These are phyloP conservation scores for Olivierus martensii DNA, from an alignment of 1,140 invertebrate genomes.

Conservation along the genomic window DNA sequence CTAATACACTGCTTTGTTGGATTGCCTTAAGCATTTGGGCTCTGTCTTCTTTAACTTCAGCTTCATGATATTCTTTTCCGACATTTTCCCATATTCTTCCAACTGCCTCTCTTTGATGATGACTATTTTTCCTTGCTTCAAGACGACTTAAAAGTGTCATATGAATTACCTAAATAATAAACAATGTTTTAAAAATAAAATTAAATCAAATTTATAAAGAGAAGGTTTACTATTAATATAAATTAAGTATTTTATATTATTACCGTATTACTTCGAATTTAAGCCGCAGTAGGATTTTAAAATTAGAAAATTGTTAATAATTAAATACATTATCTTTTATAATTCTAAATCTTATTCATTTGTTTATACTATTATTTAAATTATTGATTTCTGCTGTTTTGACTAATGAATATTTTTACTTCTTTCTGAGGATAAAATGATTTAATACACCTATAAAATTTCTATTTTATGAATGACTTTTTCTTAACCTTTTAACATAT, in stretches of 20 bases:
- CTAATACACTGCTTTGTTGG: constrained; percentile 28
- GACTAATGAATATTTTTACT: too few species aligned
- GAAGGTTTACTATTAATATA: not conserved
- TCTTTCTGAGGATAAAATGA: too few species aligned
- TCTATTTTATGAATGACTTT: too few species aligned
- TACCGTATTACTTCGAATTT: too few species aligned
- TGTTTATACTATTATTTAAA: not conserved
- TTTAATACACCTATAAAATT: too few species aligned
- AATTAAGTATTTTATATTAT: not conserved
- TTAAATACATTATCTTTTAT: not conserved
- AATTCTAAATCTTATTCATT: not conserved
- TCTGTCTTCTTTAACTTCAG: constrained; percentile 16
- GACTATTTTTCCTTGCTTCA: constrained; percentile 23
- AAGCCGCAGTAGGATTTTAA: too few species aligned
- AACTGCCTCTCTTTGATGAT: constrained; percentile 18
- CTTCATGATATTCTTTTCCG: constrained; percentile 7
- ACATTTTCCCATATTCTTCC: constrained; percentile 12
- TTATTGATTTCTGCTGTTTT: too few species aligned
- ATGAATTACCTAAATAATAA: constrained; percentile 31
- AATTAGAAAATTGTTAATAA: not conserved
- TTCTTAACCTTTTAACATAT: too few species aligned
- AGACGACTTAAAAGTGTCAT: constrained; percentile 32
- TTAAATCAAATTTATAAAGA: not conserved
- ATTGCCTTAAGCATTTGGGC: constrained; percentile 22
- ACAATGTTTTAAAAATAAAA: not conserved